Base-by-base conservation (phyloP, 2,797 vertebrate genomes). In the Bucorvus abyssinicus region DNA sequence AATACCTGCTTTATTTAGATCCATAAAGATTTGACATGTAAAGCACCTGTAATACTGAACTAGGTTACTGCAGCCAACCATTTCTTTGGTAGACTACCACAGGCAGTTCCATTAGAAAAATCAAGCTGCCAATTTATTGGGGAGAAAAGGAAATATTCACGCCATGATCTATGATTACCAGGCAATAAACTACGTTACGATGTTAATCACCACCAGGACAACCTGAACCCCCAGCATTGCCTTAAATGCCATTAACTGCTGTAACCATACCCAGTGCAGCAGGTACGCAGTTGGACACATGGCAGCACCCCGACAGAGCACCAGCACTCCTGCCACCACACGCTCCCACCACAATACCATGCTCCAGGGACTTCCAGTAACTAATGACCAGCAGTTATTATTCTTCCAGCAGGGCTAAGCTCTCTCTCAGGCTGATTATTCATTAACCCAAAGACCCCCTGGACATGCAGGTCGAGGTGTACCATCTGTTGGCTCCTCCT, bases 321-420 rank as follows among this genome's bases (percentile, higher is more conserved):
- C 32, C 49, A 68, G 65, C 40, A 10, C 36, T 47, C n/a, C 14
- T 7, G 56, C 57, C 42, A 47, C 27, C 22, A 9, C 6, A 5
- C 6, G 4, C 21, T 42, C 42, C 26, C 52, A 26, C 45, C 3
- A 1, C 56, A 27, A 3, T 2, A 20, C 3, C 6, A 49, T 16
- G n/a, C 44, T 29, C 29, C 12, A 34, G 26, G 26, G 55, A n/a
- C 61, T 32, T 29, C 44, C 17, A 20, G 5, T 36, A 64, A 55
- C 34, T n/a, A 34, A 81, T 9, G 50, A 53, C 38, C 74, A 63
- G 64, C 69, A 77, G 55, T 47, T 61, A 29, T 53, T 60, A n/a
- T 42, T 47, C 77, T 65, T 53, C 50, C 71, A 79, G 42, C 12
- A 20, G 29, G 49, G 30, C 16, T 84, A 49, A 90, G 29, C 61